Percentiles rank a stretch among this genome's conserved stretches.
phyloP scores from a whole-genome alignment of 2,797 vertebrate species.

The Gila robusta region DNA sequence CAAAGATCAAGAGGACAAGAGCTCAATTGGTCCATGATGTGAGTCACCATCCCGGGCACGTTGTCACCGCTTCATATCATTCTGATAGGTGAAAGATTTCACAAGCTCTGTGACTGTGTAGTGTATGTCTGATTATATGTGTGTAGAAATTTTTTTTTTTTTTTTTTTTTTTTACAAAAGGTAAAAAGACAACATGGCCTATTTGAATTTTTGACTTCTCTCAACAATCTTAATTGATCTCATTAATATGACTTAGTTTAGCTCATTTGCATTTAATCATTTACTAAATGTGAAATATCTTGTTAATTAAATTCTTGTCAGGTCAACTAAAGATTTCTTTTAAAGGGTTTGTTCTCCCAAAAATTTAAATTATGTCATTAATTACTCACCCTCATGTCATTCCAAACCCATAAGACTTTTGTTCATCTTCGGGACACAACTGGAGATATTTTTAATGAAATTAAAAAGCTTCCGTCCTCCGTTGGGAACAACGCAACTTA shows the following conservation, averaged over 20 bases:
- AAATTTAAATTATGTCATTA: too few species aligned
- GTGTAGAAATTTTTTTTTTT: background rate
- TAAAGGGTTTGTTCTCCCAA: too few species aligned
- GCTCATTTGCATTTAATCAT: background rate
- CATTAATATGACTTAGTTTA: too few species aligned
- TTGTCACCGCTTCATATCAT: background rate
- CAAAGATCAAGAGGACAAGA: constrained; percentile 25
- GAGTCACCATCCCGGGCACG: constrained; percentile 12
- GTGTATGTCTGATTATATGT: background rate
- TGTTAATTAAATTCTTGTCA: background rate
- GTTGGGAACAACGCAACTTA: too few species aligned
- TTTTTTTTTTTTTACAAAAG: background rate
- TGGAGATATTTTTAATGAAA: too few species aligned
- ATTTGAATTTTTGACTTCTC: background rate
- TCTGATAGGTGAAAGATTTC: constrained; percentile 32
- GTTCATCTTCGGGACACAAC: too few species aligned
- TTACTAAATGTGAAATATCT: background rate
- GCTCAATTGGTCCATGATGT: constrained; percentile 7
- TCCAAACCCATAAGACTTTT: too few species aligned
- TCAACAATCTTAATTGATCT: background rate
- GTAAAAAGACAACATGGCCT: background rate
- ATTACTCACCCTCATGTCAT: too few species aligned
- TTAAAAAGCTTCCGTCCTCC: too few species aligned
- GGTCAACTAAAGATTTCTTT: background rate
- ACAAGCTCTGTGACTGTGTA: constrained; percentile 6